Evolutionary conservation across 2,888 invertebrate species (phyloP).

Genomic region (Drosophila fungiperda): DNA sequence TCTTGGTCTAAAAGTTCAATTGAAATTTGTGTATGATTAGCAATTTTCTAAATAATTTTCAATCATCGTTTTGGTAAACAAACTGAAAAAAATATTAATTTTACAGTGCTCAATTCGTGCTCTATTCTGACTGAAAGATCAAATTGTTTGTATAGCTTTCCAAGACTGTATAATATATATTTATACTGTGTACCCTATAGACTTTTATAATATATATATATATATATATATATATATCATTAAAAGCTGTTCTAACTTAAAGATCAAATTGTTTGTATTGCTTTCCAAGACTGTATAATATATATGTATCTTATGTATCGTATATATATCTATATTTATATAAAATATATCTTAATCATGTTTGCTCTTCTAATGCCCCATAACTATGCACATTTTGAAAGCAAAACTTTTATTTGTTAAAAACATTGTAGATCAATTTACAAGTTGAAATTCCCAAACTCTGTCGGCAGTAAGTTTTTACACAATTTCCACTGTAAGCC

Average conservation of each 20-base stretch:
- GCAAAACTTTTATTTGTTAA: not conserved
- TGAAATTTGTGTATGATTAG: not conserved
- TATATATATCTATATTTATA: not conserved
- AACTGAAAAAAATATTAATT: not conserved
- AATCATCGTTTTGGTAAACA: not conserved
- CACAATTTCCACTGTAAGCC: constrained; percentile 7
- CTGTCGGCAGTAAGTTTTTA: not conserved
- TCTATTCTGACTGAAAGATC: not conserved
- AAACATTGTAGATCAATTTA: not conserved
- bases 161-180: not conserved
- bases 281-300: not conserved
- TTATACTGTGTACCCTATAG: too few relatives aligned
- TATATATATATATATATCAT: too few relatives aligned
- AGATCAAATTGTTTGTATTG: not conserved
- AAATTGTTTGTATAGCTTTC: not conserved
- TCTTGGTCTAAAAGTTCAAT: not conserved
- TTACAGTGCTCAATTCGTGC: not conserved
- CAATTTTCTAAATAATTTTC: not conserved
- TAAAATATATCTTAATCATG: not conserved
- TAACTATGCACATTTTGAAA: not conserved
- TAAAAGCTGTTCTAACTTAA: not conserved
- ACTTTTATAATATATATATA: not conserved
- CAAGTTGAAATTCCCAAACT: constrained; percentile 10
- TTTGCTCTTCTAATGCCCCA: not conserved
- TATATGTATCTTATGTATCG: too few relatives aligned